These are phyloP conservation scores for Danio aesculapii DNA, from an alignment of 2,797 vertebrate species.

Conservation along the genomic window DNA sequence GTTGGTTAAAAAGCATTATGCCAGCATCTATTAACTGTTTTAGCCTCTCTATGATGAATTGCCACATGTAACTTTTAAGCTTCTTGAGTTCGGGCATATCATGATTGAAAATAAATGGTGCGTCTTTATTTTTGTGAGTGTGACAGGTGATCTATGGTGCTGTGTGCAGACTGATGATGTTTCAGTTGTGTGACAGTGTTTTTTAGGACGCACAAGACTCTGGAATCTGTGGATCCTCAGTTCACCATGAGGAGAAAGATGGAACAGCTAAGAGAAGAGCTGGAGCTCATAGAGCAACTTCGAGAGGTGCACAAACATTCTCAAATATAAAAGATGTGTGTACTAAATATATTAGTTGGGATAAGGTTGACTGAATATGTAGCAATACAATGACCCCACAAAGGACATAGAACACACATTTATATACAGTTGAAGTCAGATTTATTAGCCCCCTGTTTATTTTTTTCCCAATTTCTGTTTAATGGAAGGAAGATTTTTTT, in stretches of 20 bases:
- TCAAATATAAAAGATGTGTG: slow-evolving; percentile 6
- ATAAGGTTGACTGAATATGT: neutral
- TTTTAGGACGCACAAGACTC: slow-evolving; percentile 88
- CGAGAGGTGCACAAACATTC: slow-evolving; percentile 69
- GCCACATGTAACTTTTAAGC: neutral
- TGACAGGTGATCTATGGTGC: neutral
- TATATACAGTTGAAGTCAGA: no score
- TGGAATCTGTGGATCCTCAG: slow-evolving; percentile 93
- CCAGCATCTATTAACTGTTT: neutral
- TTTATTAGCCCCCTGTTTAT: no score
- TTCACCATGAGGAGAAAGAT: slow-evolving; percentile 97
- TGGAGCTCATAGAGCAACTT: slow-evolving; percentile 81
- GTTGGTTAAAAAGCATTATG: neutral
- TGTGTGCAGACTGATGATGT: slow-evolving; percentile 8
- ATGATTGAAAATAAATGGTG: slow-evolving; percentile 11
- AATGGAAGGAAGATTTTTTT: no score
- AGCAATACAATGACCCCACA: no score
- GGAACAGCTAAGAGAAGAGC: slow-evolving; percentile 95
- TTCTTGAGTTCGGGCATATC: neutral
- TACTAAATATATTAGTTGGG: neutral
- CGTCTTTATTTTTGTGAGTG: slow-evolving; percentile 12
- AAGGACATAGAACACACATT: no score
- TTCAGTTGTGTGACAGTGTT: slow-evolving; percentile 72
- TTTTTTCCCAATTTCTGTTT: no score
- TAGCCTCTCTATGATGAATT: neutral